Evolutionary conservation across 2,113 vertebrate genomes (phyloP).

Genomic region (Egretta garzetta): DNA sequence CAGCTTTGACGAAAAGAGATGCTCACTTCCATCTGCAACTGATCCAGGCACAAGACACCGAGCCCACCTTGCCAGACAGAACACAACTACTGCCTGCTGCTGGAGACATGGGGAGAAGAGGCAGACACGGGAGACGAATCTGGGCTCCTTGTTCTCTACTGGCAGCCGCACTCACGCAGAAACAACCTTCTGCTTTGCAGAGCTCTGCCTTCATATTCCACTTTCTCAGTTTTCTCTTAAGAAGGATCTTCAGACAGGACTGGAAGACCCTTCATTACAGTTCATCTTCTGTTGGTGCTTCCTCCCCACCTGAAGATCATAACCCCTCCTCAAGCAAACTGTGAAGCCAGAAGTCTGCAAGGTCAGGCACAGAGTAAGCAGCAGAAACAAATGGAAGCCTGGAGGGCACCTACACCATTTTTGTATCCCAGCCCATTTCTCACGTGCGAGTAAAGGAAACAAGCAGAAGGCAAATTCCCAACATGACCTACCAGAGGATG

Average conservation of each 20-base stretch:
- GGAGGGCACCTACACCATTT: not conserved
- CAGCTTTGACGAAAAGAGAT: not conserved
- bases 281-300: not conserved
- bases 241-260: not conserved
- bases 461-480: not conserved
- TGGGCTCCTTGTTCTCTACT: not conserved
- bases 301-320: not conserved
- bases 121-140: not conserved
- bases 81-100: not conserved
- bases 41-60: rapidly evolving
- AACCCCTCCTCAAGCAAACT: not conserved
- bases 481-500: not conserved
- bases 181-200: not conserved
- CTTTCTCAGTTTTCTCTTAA: not conserved
- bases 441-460: not conserved
- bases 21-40: not conserved
- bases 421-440: not conserved
- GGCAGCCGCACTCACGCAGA: not conserved
- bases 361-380: not conserved
- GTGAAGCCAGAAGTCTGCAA: not conserved
- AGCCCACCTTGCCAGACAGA: not conserved
- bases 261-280: not conserved
- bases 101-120: not conserved
- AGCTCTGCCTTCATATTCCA: not conserved
- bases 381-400: not conserved